phyloP scores from a whole-genome alignment of 2,888 invertebrate species.

The Lottia gigantea region DNA sequence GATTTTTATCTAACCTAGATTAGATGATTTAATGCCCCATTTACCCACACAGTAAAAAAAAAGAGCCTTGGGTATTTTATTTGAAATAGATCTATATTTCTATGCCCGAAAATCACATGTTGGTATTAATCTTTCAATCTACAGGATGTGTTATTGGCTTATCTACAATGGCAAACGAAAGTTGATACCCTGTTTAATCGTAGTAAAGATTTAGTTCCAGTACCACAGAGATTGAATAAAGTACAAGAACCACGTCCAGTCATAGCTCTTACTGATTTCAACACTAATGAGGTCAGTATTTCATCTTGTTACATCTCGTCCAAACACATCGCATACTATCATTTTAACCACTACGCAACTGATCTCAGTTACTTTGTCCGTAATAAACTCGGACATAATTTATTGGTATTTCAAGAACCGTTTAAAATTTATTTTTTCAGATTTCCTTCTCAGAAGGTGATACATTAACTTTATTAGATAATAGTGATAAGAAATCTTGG shows the following conservation, averaged over 20 bases:
- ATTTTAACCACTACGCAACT: too few relatives aligned
- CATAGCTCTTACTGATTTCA: slow-evolving; percentile 55
- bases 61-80: too few relatives aligned
- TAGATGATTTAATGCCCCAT: too few relatives aligned
- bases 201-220: slow-evolving; percentile 58
- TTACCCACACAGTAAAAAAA: too few relatives aligned
- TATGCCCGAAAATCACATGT: too few relatives aligned
- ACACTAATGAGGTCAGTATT: slow-evolving; percentile 49
- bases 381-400: too few relatives aligned
- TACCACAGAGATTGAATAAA: slow-evolving; percentile 47
- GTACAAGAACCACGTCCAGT: slow-evolving; percentile 53
- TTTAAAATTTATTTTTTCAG: slow-evolving; percentile 38
- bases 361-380: too few relatives aligned
- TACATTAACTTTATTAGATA: slow-evolving; percentile 61
- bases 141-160: slow-evolving; percentile 61
- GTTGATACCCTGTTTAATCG: slow-evolving; percentile 57
- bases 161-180: slow-evolving; percentile 64
- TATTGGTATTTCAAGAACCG: too few relatives aligned
- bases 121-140: slow-evolving; percentile 2
- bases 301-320: too few relatives aligned
- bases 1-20: too few relatives aligned
- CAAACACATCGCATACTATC: too few relatives aligned
- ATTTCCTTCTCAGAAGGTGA: slow-evolving; percentile 62
- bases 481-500: slow-evolving; percentile 58
- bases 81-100: too few relatives aligned